Evolutionary conservation across 2,113 vertebrate genomes (phyloP), one percentile per base, ranked within the genome.

Genomic region (Platysternon megacephalum): DNA sequence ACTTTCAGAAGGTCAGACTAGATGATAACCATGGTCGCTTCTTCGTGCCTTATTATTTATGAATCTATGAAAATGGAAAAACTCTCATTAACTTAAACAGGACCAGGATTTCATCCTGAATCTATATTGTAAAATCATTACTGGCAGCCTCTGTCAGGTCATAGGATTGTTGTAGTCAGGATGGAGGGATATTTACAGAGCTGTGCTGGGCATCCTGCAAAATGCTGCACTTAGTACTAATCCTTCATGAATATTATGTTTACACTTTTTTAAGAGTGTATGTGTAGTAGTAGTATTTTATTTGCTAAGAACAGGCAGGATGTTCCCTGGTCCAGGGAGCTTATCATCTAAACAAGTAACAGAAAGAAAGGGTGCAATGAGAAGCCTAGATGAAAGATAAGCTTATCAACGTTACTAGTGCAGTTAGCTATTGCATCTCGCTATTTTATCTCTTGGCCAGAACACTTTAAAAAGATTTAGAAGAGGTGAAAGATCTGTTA

Each of bases 221-320:
- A 95, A 83, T 97, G 97, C 96, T 97, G 87, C 82, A 86, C 74
- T 65, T 58, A 81, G 88, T 97, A 97, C 93, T 92, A 95, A 89
- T 96, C 91, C 96, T 95, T 97, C 95, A 92, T 90, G 29, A 92
- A 94, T 95, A 94, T 94, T 97, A 97, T 58, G 95, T 80, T 95
- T 96, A 93, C 95, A 97, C 56, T n/a, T 97, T 97, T 96, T 96
- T 96, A 87, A 97, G 95, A 94, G 93, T 82, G 92, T 89, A 96
- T 97, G 95, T 88, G 81, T 93, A 94, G 96, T 93, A 97, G 65
- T 93, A 92, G 94, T 93, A 96, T 95, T 97, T 97, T 95, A 93
- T 97, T 97, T 97, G 96, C 92, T 95, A 92, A 97, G 91, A 65
- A 84, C 85, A 79, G 79, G 21, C 81, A 1, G 4, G 94, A 90